These are phyloP conservation scores for Siniperca chuatsi DNA, from an alignment of 2,113 vertebrate species.

Conservation along the genomic window DNA sequence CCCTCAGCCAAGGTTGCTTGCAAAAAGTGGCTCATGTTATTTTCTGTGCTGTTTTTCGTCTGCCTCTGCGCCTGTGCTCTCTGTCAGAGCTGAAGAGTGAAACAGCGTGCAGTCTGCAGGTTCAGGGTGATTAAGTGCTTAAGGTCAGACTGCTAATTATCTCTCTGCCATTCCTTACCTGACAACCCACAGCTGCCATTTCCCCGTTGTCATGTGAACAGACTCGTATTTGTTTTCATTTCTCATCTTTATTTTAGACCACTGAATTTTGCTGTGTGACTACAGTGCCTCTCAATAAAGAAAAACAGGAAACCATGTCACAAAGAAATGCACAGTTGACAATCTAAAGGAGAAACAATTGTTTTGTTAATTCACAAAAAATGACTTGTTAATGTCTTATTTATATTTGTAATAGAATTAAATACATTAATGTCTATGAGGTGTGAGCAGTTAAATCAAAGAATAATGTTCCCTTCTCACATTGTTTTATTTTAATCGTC, in stretches of 20 bases:
- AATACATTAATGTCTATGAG: background rate
- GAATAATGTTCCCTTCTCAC: background rate
- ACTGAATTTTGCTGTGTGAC: background rate
- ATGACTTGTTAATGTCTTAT: background rate
- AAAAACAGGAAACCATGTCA: background rate
- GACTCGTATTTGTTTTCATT: constrained; percentile 64
- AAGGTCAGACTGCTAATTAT: constrained; percentile 82
- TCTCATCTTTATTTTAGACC: constrained; percentile 38
- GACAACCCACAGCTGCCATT: constrained; percentile 69
- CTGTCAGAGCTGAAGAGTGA: constrained; percentile 57
- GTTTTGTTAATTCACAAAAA: background rate
- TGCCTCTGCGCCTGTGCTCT: constrained; percentile 32
- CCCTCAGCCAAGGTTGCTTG: constrained; percentile 57
- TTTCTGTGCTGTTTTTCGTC: constrained; percentile 43
- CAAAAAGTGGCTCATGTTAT: constrained; percentile 55
- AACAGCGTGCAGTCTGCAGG: constrained; percentile 70
- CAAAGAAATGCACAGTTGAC: background rate
- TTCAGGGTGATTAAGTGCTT: constrained; percentile 82
- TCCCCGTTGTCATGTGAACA: constrained; percentile 73
- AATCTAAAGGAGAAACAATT: background rate
- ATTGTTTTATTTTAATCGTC: background rate
- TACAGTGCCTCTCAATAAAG: background rate
- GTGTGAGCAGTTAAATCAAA: background rate
- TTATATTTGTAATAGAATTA: background rate
- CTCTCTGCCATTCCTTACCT: constrained; percentile 69